Base-by-base conservation (phyloP, 2,797 vertebrate genomes). In the Tokudaia muenninki region DNA sequence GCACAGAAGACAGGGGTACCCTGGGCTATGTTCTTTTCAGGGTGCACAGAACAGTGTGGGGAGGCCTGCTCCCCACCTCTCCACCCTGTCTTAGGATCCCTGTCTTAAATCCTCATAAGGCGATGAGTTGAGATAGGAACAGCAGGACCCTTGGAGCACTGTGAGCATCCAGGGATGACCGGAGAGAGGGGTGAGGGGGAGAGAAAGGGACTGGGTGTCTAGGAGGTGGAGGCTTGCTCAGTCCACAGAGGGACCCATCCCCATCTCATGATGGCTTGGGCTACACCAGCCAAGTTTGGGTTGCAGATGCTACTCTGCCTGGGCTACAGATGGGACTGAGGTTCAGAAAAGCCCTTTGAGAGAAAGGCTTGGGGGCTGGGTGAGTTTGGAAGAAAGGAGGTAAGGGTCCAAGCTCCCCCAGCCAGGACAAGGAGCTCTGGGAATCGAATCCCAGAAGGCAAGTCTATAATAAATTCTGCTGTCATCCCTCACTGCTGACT, bases 251-350 rank as follows among this genome's bases (percentile, higher is more conserved):
- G 41, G 57, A 24, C 37, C 16, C 6, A 41, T 29, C 57, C 59
- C 31, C 34, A 6, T 22, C n/a, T 47, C 10, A 13, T 55, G 47
- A 78, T 26, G 29, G 21, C 26, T 22, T 13, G n/a, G 59, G 31
- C 50, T 1, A 29, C 26, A 37, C 12, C 31, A 34, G 44, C 50
- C 59, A 4, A 0, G 16, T 67, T 24, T 41, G 63, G 8, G 50
- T 14, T n/a, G 1, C 57, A 50, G 3, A 16, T 0, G 2, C 47
- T 3, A 1, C 3, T 7, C n/a, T 0, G 1, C 75, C 9, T 67
- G 7, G 11, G 37, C 63, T 44, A 8, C 16, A 59, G 67, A 79
- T 0, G 41, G 63, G 22, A 57, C 17, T 3, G 47, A 86, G 65
- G 50, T 6, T 84, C 34, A 82, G 92, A 75, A 79, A 41, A 78